Conservation (phyloP, 1,140 invertebrate species). For the Physella acuta region DNA sequence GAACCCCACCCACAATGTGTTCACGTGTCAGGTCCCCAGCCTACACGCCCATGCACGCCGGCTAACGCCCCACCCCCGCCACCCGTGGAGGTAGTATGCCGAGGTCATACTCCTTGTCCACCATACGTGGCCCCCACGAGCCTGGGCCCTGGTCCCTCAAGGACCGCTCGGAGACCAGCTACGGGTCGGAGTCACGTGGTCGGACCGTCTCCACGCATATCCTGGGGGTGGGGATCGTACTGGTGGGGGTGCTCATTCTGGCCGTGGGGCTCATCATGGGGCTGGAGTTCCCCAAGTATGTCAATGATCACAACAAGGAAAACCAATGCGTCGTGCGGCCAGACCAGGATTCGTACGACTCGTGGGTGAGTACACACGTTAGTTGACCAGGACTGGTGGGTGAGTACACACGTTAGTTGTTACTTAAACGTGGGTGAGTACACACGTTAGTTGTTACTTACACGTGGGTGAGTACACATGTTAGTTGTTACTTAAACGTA, state of each 20-base stretch:
- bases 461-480: no score
- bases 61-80: background rate
- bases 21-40: no score
- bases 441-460: no score
- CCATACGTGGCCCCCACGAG: background rate
- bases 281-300: conserved; percentile 42
- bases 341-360: background rate
- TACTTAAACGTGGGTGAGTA: no score
- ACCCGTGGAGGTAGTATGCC: background rate
- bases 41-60: no score
- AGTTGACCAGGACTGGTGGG: no score
- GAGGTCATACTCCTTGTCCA: background rate
- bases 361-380: conserved; percentile 6
- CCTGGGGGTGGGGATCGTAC: conserved; percentile 35
- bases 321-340: conserved; percentile 32
- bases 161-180: background rate
- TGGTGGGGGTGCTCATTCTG: conserved; percentile 34
- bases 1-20: no score
- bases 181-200: background rate
- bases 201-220: conserved; percentile 33
- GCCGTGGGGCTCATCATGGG: conserved; percentile 43
- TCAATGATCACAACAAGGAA: conserved; percentile 30
- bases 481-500: no score
- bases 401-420: no score
- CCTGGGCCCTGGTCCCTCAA: conserved; percentile 18